Evolutionary conservation across 2,888 invertebrate genomes (phyloP).

Genomic region (Chloromyia formosa): DNA sequence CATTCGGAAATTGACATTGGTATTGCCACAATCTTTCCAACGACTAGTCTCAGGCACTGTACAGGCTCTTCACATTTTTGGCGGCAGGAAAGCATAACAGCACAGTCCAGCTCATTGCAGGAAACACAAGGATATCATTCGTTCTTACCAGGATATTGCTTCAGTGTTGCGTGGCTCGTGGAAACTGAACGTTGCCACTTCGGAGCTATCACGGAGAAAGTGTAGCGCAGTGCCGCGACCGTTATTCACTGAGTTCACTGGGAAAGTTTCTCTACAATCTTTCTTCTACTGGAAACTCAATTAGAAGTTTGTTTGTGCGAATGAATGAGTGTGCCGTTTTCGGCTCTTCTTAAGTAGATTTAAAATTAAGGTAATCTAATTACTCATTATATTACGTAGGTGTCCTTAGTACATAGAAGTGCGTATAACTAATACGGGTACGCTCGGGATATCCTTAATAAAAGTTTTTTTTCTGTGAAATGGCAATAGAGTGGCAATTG

Average conservation of each 20-base stretch:
- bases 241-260: slow-evolving; percentile 1
- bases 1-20: too few species aligned
- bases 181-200: slow-evolving; percentile 17
- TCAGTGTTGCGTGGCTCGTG: slow-evolving; percentile 24
- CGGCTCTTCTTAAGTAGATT: slow-evolving; percentile 29
- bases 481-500: too few species aligned
- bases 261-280: neutral
- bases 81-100: slow-evolving; percentile 13
- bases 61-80: slow-evolving; percentile 21
- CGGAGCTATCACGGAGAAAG: slow-evolving; percentile 10
- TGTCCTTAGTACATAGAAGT: too few species aligned
- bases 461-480: too few species aligned
- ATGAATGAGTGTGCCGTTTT: slow-evolving; percentile 17
- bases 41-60: slow-evolving; percentile 12
- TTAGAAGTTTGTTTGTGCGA: slow-evolving; percentile 2
- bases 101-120: neutral
- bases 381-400: neutral
- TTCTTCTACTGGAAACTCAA: slow-evolving; percentile 20
- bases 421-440: too few species aligned
- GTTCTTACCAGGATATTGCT: slow-evolving; percentile 5
- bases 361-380: slow-evolving; percentile 19
- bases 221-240: slow-evolving; percentile 1
- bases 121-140: neutral
- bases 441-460: too few species aligned
- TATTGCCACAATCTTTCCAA: too few species aligned